Conservation (phyloP, 2,797 vertebrate genomes). For the Argya squamiceps region DNA sequence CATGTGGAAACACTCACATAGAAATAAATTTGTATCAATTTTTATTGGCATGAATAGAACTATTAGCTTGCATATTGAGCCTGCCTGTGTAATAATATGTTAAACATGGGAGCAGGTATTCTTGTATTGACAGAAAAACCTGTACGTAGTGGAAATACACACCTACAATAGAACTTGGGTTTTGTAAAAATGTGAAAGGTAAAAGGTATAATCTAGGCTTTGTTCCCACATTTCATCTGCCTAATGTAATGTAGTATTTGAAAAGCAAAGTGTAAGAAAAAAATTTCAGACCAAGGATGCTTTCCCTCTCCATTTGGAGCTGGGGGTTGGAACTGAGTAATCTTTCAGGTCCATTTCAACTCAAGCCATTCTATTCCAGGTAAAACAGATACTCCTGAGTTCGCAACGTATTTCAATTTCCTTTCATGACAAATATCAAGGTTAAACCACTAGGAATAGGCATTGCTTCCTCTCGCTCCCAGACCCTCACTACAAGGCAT, state of each 20-base stretch:
- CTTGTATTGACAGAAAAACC: background rate
- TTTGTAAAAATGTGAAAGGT: background rate
- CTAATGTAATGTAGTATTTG: background rate
- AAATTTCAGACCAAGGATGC: background rate
- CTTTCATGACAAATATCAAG: background rate
- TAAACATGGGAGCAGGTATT: background rate
- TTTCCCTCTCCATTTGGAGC: background rate
- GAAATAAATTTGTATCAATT: background rate
- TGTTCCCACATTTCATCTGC: background rate
- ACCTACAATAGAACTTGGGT: background rate
- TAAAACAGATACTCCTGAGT: background rate
- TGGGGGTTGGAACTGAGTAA: background rate
- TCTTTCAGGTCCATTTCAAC: background rate
- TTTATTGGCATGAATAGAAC: background rate
- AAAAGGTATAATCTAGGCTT: background rate
- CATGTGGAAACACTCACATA: background rate
- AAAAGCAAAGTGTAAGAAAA: background rate
- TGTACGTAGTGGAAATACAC: background rate
- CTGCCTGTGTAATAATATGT: background rate
- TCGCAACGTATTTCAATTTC: background rate
- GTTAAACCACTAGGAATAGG: background rate
- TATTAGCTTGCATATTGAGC: background rate
- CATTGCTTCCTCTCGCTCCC: background rate
- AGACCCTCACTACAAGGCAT: background rate
- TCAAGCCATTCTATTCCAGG: background rate